phyloP scores from a whole-genome alignment of 2,797 vertebrate species.

The Pachyuromys duprasi region DNA sequence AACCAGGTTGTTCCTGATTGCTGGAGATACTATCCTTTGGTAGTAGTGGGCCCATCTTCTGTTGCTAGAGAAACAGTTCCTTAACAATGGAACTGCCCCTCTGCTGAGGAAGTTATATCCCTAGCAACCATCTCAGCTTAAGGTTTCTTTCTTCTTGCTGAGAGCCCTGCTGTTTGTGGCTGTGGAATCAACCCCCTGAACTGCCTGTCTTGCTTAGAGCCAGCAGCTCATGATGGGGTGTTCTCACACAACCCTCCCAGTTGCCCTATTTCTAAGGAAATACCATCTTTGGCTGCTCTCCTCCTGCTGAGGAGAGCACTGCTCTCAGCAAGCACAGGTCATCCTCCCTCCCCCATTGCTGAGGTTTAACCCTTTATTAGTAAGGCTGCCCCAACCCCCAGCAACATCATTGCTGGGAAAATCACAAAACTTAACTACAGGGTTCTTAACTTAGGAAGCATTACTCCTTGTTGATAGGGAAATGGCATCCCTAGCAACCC shows the following conservation, averaged over 20 bases:
- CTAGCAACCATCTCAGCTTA: neutral
- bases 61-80: conserved; percentile 32
- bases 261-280: neutral
- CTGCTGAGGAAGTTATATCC: neutral
- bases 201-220: neutral
- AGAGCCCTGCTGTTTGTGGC: conserved; percentile 1
- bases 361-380: neutral
- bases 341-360: neutral
- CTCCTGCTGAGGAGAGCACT: neutral
- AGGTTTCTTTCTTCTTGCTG: neutral
- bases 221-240: neutral
- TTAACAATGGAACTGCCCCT: neutral
- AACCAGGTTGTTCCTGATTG: neutral
- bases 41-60: neutral
- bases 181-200: neutral
- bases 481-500: neutral
- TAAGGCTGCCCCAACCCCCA: neutral
- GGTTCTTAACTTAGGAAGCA: neutral
- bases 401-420: neutral
- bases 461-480: neutral
- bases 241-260: neutral
- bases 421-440: neutral
- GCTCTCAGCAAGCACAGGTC: neutral
- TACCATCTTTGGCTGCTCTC: neutral
- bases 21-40: neutral